Conservation (phyloP, 2,113 vertebrate genomes). For the Plotosus lineatus region DNA sequence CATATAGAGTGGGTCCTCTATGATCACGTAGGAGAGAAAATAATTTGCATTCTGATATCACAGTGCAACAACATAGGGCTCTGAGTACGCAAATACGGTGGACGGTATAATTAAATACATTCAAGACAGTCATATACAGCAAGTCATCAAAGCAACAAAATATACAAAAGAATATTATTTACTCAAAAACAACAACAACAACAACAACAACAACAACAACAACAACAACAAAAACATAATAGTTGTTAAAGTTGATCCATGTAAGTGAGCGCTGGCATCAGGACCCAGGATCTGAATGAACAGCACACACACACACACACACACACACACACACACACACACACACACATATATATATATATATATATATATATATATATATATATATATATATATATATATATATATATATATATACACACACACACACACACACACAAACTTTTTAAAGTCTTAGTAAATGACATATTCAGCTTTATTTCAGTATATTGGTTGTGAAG, state of each 20-base stretch:
- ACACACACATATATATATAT: constrained; percentile 58
- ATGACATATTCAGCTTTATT: neutral
- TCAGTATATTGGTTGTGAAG: neutral
- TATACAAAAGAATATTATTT: constrained; percentile 19
- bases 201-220: no score
- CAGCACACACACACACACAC: constrained; percentile 59
- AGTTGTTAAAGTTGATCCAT: neutral
- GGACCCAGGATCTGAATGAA: constrained; percentile 47
- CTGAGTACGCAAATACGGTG: neutral
- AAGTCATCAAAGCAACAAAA: neutral
- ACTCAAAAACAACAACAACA: no score
- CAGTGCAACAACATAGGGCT: constrained; percentile 14
- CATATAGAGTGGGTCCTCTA: neutral
- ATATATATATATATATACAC: neutral
- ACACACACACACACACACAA: constrained; percentile 58
- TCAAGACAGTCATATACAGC: constrained; percentile 8
- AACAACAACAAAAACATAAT: no score
- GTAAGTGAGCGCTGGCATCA: constrained; percentile 5
- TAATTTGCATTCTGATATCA: constrained; percentile 1
- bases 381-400: constrained; percentile 37
- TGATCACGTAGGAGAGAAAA: neutral
- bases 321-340: constrained; percentile 14
- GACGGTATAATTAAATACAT: constrained; percentile 14
- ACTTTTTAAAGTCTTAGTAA: neutral
- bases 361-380: no score